Percentiles rank a stretch among this genome's conserved stretches.
Evolutionary conservation across 2,797 vertebrate genomes (phyloP).

Genomic region (Amblyopsis hoosieri): DNA sequence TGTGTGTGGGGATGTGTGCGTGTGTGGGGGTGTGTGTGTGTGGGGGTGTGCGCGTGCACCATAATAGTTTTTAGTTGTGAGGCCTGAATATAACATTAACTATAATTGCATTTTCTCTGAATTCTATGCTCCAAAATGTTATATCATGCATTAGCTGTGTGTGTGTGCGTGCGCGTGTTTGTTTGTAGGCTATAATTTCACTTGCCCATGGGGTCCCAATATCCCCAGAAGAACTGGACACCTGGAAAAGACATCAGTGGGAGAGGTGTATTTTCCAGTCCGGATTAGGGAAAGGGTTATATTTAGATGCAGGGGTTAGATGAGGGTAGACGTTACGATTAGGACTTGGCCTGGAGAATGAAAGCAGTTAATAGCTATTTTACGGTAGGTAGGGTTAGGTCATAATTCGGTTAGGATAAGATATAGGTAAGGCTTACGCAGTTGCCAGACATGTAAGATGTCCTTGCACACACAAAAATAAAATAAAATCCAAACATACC

Average conservation of each 20-base stretch:
- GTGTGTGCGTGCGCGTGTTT: slow-evolving; percentile 19
- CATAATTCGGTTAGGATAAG: no score
- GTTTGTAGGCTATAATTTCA: slow-evolving; percentile 20
- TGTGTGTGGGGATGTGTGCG: not conserved
- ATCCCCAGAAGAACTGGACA: slow-evolving; percentile 11
- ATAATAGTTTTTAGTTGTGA: not conserved
- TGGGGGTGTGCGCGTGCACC: not conserved
- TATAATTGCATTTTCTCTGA: not conserved
- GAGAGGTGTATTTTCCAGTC: slow-evolving; percentile 50
- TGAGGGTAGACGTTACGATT: slow-evolving; percentile 38
- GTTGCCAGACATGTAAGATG: no score
- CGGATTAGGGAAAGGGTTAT: slow-evolving; percentile 64
- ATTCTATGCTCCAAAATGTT: not conserved
- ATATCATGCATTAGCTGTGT: slow-evolving; percentile 12
- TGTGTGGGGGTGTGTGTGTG: slow-evolving; percentile 5
- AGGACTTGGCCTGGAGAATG: slow-evolving; percentile 24
- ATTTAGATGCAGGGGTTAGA: slow-evolving; percentile 45
- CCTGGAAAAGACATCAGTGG: slow-evolving; percentile 2
- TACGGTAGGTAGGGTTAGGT: no score
- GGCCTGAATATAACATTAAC: not conserved
- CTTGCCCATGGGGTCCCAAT: slow-evolving; percentile 10
- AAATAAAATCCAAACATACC: no score
- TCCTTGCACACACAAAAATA: no score
- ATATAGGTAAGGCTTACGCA: no score
- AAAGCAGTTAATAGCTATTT: no score